Base-by-base conservation (phyloP, 53 echinoderm and acorn worm species). In the Astropecten irregularis region DNA sequence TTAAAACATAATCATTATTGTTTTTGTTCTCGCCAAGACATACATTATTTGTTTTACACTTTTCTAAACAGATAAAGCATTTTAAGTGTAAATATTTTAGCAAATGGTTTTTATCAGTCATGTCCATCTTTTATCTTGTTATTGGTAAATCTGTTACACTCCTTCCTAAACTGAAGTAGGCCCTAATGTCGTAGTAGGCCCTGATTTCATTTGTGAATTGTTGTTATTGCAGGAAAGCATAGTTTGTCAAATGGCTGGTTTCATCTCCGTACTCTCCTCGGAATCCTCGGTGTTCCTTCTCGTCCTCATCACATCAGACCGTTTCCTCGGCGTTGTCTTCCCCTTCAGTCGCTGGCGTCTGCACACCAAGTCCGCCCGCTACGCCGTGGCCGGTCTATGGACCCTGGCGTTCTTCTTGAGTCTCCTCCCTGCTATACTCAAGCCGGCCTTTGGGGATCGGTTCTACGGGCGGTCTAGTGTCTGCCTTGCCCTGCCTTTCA, bases 401-500 rank as follows among this genome's bases (percentile, higher is more conserved):
- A 27, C 76, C 21, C 79, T 91, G 44, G 93, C 91, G 26, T 67
- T 96, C 52, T 56, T 91, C 49, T 81, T 96, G 33, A 94, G 93
- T 71, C 87, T 91, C 3, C 85, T 96, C 5, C 96, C 96, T 16
- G 68, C 94, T 34, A 57, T 77, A 26, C 73, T 93, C 38, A 66
- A 62, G 52, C 88, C 88, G 33, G 86, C 84, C 21, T 93, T 93
- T 39, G 96, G 91, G 1, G 87, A 89, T 38, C 89, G 88, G 19
- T 96, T 91, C 68, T 96, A 96, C 71, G 96, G 93, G 8, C 89
- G 96, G 19, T 93, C 93, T 18, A 93, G 96, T 66, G 96, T 96
- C 31, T 96, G 96, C 25, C 83, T 96, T 3, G 93, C 96, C 4
- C 64, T 96, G 55, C 96, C 93, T 13, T 66, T 96, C 13, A 94